Evolutionary conservation across 2,888 invertebrate species (phyloP).

Genomic region (Drosophila recens): DNA sequence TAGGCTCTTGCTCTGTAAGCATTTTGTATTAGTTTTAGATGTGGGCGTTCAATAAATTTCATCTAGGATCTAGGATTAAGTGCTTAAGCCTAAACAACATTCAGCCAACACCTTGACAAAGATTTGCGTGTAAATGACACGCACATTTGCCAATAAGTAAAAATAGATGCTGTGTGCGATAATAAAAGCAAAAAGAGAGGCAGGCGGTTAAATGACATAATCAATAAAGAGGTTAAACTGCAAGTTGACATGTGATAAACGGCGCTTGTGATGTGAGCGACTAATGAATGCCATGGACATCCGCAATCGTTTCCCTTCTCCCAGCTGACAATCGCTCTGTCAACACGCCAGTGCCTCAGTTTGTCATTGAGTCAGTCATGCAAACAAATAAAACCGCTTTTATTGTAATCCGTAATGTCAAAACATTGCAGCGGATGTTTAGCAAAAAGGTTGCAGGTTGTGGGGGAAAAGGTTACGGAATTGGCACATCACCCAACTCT

Average conservation of each 20-base stretch:
- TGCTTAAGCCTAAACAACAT: conserved; percentile 24
- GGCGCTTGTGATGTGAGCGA: conserved; percentile 49
- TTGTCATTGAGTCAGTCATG: conserved; percentile 41
- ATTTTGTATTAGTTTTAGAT: conserved; percentile 14
- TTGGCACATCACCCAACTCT: conserved; percentile 28
- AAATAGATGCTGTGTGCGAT: conserved; percentile 31
- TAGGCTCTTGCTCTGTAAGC: not conserved
- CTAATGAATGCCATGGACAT: conserved; percentile 68
- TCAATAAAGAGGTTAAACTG: conserved; percentile 68
- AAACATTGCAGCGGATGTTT: conserved; percentile 71
- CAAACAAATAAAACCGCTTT: conserved; percentile 74
- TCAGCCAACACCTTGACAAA: conserved; percentile 14
- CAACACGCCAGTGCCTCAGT: conserved; percentile 24
- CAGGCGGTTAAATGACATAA: conserved; percentile 46
- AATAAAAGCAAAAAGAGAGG: not conserved
- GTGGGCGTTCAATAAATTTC: conserved; percentile 28
- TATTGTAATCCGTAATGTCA: conserved; percentile 76
- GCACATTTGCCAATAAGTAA: not conserved
- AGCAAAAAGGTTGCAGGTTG: conserved; percentile 37
- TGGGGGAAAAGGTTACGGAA: not conserved
- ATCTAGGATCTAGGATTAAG: conserved; percentile 22
- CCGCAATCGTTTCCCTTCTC: conserved; percentile 11
- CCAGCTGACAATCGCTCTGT: conserved; percentile 27
- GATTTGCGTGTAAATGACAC: conserved; percentile 34
- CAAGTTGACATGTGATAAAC: conserved; percentile 68